Base-by-base conservation (phyloP, 92 coral and sea anemone species). In the Epizoanthus ramosus region DNA sequence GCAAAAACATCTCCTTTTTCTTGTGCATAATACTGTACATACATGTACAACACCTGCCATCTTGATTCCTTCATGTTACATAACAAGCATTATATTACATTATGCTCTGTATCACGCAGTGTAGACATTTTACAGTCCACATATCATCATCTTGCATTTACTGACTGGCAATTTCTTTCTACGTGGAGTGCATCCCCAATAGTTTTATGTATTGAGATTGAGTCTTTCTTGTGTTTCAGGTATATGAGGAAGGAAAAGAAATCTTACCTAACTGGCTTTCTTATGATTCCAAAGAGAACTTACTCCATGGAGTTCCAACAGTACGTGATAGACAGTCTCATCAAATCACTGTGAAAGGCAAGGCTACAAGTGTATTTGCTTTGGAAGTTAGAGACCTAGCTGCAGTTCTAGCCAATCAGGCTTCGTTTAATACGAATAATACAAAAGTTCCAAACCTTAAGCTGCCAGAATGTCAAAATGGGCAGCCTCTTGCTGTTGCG, bases 231-330 rank as follows among this genome's bases (percentile, higher is more conserved):
- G 43, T 45, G 65, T 23, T 68, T 33, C 79, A 97, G 99, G 94
- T 87, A 14, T 71, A 77, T 14, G 94, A 91, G 86, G 84, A 77
- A 70, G 99, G 98, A 58, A 89, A 90, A 79, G 84, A 88, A 52
- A 50, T 80, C 41, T 81, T 96, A 64, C 99, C 99, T 35, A 85
- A 91, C 71, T 97, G 99, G 99, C 92, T 97, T 81, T 89, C 96
- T 24, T 92, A 76, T 73, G 93, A 94, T 77, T 67, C 75, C 16
- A 64, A 75, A 59, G 85, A 75, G 50, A 88, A 92, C 59, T 68
- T 88, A 28, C 85, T 97, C 16, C 80, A 71, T 41, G 99, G 99
- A 54, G 92, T 97, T 10, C 98, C 99, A 0, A 89, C 94, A 6
- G 86, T 92, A 90, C 95, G 88, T 25, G 99, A 97, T 87, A 94